Evolutionary conservation across 2,113 vertebrate species (phyloP), one percentile per base, ranked within the genome.

Genomic region (Vimba vimba): DNA sequence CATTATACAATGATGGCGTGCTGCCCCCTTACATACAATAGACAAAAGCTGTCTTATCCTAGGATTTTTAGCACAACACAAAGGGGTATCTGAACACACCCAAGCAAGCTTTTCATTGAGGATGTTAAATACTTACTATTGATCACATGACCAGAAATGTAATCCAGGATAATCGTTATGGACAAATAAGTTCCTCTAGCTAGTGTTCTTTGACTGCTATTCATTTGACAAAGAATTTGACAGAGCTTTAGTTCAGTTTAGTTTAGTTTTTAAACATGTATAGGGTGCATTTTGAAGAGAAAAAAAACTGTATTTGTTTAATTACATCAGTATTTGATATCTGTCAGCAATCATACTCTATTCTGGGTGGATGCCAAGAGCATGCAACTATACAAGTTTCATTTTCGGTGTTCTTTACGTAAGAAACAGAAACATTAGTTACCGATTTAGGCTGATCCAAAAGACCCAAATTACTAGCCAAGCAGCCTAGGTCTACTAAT

Each of bases 41-140:
- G 88, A 91, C 92, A 92, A 91, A 68, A 85, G 87, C 83, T 27
- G 87, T 91, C 90, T 90, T 93, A 90, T 91, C 60, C 64, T 75
- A 76, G 39, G 6, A 25, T 79, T 87, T 86, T 89, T 76, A 86
- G 78, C 78, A 19, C 30, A 30, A 55, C 82, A 93, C 92, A 93
- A 91, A 90, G 85, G 12, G 55, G 85, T 87, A 90, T 91, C 90
- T 86, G 62, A 87, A 91, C 87, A 87, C 90, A 68, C 60, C 10
- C 60, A 82, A 33, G 50, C 52, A 59, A 6, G 39, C 89, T 76
- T 57, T 39, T 89, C 43, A 69, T 45, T 30, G 79, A 43, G 30
- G 64, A 82, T 52, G 33, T 47, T 21, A 69, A 30, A 79, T 57
- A 43, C 83, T 55, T 57, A 43, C 83, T 55, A 36, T 50, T 12